Percentiles rank a stretch among this genome's conserved stretches.
Evolutionary conservation across 2,888 invertebrate genomes (phyloP).

Genomic region (Caenorhabditis imperialis): DNA sequence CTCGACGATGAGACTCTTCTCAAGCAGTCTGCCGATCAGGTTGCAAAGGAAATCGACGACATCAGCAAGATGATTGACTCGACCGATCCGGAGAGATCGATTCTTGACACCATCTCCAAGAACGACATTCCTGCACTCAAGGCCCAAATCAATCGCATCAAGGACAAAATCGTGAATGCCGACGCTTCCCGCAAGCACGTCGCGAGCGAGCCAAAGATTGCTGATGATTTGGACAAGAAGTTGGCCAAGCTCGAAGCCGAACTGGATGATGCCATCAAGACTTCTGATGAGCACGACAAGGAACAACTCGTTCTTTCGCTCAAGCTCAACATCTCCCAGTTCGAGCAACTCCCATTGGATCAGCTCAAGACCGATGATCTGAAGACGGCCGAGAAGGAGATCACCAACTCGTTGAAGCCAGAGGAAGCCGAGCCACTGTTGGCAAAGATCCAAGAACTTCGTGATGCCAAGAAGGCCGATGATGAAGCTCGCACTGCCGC

Average conservation of each 20-base stretch:
- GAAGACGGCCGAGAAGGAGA: slow-evolving; percentile 25
- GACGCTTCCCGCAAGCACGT: slow-evolving; percentile 54
- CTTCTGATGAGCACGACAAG: slow-evolving; percentile 52
- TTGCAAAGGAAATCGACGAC: slow-evolving; percentile 54
- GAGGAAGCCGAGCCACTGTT: too few relatives aligned
- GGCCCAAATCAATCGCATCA: too few relatives aligned
- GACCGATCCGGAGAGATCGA: too few relatives aligned
- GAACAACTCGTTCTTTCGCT: slow-evolving; percentile 55
- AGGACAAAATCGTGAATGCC: slow-evolving; percentile 27
- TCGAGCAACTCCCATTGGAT: slow-evolving; percentile 52
- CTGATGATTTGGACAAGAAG: slow-evolving; percentile 35
- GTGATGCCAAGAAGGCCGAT: too few relatives aligned
- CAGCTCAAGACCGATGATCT: slow-evolving; percentile 39
- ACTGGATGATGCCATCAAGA: slow-evolving; percentile 53
- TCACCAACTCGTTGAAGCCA: slow-evolving; percentile 9
- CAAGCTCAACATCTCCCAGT: slow-evolving; percentile 54
- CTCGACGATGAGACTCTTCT: slow-evolving; percentile 61
- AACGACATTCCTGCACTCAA: too few relatives aligned
- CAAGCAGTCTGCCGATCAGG: slow-evolving; percentile 58
- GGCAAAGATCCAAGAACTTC: too few relatives aligned
- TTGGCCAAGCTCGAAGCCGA: slow-evolving; percentile 53
- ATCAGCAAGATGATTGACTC: too few relatives aligned
- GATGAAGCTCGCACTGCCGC: too few relatives aligned
- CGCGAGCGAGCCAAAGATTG: slow-evolving; percentile 34
- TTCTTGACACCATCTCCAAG: too few relatives aligned